These are phyloP conservation scores for Thamnophis sirtalis DNA, from an alignment of 2,113 vertebrate species.

Conservation along the genomic window DNA sequence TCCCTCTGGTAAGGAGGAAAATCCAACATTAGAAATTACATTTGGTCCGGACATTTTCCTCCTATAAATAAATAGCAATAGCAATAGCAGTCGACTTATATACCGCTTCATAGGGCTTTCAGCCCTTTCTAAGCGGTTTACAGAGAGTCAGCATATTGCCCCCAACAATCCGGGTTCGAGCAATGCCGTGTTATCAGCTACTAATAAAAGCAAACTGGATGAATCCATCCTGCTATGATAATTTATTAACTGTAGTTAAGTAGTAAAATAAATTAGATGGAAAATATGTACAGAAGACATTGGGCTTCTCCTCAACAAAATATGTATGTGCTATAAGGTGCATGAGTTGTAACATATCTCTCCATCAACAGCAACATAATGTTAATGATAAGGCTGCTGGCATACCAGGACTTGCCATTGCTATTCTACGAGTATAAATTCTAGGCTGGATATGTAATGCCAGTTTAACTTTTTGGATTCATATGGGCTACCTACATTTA, in stretches of 20 bases:
- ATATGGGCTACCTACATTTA: neutral
- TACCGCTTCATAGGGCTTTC: too few species aligned
- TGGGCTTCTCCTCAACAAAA: neutral
- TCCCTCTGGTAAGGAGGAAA: too few species aligned
- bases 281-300: neutral
- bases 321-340: neutral
- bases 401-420: neutral
- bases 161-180: too few species aligned
- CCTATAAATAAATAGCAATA: too few species aligned
- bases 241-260: neutral
- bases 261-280: neutral
- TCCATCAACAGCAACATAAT: neutral
- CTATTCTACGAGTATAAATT: neutral
- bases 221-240: neutral
- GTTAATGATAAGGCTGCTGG: neutral
- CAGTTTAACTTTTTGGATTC: neutral
- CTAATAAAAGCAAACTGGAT: neutral
- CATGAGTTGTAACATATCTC: neutral
- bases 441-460: neutral
- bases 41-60: too few species aligned
- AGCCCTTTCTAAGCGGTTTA: too few species aligned
- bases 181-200: too few species aligned
- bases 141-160: too few species aligned
- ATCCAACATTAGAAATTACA: too few species aligned
- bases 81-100: too few species aligned